Percentiles rank a stretch among this genome's conserved stretches.
phyloP scores from a whole-genome alignment of 2,888 invertebrate species.

The Chrysomela aeneicollis region DNA sequence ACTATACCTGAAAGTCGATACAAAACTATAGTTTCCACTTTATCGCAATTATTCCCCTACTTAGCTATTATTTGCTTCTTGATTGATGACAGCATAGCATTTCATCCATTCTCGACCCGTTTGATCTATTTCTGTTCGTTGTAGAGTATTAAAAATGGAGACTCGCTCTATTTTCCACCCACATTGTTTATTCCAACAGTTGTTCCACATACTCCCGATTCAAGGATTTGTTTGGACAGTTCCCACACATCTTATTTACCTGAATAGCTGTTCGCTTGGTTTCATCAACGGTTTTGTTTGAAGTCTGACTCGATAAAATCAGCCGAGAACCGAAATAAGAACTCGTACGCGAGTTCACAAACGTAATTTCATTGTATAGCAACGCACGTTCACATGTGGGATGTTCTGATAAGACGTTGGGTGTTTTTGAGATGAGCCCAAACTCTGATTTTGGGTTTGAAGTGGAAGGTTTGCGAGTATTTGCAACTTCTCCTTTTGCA shows the following conservation, averaged over 20 bases:
- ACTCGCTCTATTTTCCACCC: not conserved
- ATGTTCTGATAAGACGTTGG: not conserved
- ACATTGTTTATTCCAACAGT: not conserved
- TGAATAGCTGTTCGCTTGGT: not conserved
- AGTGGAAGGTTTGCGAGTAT: too few relatives aligned
- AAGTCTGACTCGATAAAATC: not conserved
- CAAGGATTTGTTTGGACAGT: not conserved
- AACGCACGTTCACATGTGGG: not conserved
- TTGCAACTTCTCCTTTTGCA: too few relatives aligned
- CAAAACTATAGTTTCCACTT: not conserved
- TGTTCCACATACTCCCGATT: not conserved
- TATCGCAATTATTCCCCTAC: too few relatives aligned
- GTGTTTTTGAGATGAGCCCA: not conserved
- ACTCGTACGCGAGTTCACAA: not conserved
- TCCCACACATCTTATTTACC: not conserved
- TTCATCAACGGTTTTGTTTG: not conserved
- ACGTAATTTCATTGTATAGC: not conserved
- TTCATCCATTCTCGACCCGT: not conserved
- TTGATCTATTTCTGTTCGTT: not conserved
- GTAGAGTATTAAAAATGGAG: not conserved
- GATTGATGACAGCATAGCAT: too few relatives aligned
- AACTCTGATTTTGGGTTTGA: not conserved
- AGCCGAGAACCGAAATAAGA: not conserved
- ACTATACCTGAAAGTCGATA: not conserved
- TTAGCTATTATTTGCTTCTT: too few relatives aligned